These are phyloP conservation scores for Dinocampus coccinellae DNA, from an alignment of 2,888 invertebrate genomes.

Conservation along the genomic window DNA sequence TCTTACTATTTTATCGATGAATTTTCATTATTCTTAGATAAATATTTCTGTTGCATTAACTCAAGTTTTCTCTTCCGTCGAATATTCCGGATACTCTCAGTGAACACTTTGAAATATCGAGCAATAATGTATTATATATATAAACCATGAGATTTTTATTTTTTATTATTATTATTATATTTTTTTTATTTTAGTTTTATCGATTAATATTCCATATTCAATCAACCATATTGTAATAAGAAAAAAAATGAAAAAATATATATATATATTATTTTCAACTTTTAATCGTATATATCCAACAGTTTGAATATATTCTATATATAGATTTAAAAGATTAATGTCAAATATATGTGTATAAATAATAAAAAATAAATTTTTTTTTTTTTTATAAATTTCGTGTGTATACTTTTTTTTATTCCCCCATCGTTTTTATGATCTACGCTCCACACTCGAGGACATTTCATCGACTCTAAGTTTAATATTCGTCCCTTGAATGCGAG, in stretches of 20 bases:
- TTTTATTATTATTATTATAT: no score
- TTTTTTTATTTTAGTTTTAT: not conserved
- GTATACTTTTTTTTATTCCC: not conserved
- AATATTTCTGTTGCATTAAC: conserved; percentile 24
- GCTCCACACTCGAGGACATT: conserved; percentile 8
- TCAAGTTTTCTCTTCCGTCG: conserved; percentile 6
- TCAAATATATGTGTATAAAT: not conserved
- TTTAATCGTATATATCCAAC: not conserved
- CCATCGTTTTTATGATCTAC: conserved; percentile 10
- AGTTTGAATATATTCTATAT: not conserved
- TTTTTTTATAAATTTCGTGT: no score
- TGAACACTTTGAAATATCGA: not conserved
- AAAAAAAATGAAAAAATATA: no score
- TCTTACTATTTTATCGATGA: not conserved
- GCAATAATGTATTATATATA: not conserved
- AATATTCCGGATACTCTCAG: not conserved
- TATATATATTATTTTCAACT: conserved; percentile 13
- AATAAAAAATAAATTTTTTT: conserved; percentile 20
- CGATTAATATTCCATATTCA: conserved; percentile 26
- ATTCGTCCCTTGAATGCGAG: conserved; percentile 22
- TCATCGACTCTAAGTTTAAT: conserved; percentile 25
- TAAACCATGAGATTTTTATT: not conserved
- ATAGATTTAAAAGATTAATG: conserved; percentile 2
- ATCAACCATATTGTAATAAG: conserved; percentile 14
- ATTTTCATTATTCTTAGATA: not conserved